Percentiles rank a stretch among this genome's conserved stretches.
Conservation (phyloP, 2,888 invertebrate species). For the Noctua janthina region DNA sequence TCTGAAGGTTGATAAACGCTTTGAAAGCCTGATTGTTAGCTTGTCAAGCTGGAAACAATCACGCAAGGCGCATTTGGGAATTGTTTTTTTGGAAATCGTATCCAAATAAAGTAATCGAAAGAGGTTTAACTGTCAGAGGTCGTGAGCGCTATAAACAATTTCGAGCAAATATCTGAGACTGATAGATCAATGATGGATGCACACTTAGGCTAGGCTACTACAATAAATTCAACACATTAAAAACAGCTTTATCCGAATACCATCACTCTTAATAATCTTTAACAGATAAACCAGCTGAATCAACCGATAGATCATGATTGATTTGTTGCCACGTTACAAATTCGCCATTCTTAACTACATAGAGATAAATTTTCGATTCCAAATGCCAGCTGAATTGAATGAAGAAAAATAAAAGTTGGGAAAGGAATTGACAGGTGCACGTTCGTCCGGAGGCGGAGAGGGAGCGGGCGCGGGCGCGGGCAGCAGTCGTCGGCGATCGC, state of each 20-base stretch:
- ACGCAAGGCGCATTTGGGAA: not conserved
- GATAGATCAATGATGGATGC: conserved; percentile 3
- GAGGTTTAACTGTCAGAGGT: not conserved
- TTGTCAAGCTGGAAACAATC: not conserved
- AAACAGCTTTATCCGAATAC: conserved; percentile 34
- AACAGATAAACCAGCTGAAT: conserved; percentile 50
- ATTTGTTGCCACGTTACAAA: conserved; percentile 60
- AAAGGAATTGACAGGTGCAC: conserved; percentile 75
- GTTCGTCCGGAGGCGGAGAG: conserved; percentile 50
- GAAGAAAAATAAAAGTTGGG: conserved; percentile 71
- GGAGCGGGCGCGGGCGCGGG: conserved; percentile 59
- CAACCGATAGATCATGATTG: conserved; percentile 51
- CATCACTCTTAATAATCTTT: conserved; percentile 55
- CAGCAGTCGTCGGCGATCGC: conserved; percentile 57
- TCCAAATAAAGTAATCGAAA: not conserved
- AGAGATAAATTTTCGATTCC: conserved; percentile 58
- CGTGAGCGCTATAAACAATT: not conserved
- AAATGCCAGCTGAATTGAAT: conserved; percentile 63
- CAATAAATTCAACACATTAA: conserved; percentile 33
- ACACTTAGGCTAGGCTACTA: not conserved
- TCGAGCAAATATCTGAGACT: not conserved
- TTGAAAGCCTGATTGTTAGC: conserved; percentile 21
- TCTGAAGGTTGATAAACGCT: conserved; percentile 26
- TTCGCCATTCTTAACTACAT: conserved; percentile 48
- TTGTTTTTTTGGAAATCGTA: not conserved